Evolutionary conservation across 2,113 vertebrate species (phyloP).

Genomic region (Tragelaphus strepsiceros): DNA sequence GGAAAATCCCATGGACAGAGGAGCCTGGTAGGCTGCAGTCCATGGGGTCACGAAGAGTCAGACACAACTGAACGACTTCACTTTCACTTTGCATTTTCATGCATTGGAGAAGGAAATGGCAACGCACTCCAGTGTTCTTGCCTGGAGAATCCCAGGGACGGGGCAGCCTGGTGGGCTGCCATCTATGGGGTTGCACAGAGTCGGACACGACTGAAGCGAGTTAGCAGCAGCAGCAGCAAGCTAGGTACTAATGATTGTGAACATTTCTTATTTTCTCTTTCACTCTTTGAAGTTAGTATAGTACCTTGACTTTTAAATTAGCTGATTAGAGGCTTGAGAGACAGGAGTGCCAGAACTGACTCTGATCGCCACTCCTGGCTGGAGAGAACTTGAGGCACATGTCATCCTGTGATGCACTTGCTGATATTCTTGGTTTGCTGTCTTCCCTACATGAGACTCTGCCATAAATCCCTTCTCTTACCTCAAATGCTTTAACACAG

Average conservation of each 20-base stretch:
- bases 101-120: too few species aligned
- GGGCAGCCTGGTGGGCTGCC: too few species aligned
- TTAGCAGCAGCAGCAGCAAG: background rate
- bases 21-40: too few species aligned
- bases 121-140: too few species aligned
- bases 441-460: background rate
- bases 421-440: background rate
- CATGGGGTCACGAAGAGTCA: too few species aligned
- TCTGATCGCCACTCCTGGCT: background rate
- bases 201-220: too few species aligned
- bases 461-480: background rate
- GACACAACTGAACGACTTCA: too few species aligned
- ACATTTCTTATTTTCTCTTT: background rate
- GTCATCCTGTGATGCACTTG: too few species aligned
- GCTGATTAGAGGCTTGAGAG: background rate
- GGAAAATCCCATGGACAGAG: too few species aligned
- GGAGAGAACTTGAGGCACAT: background rate
- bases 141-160: too few species aligned
- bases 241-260: background rate
- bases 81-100: too few species aligned
- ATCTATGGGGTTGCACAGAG: too few species aligned
- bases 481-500: background rate
- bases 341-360: background rate
- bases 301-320: background rate
- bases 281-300: background rate